A percentile compares a stretch with the other conserved stretches of the same genome.
phyloP scores from a whole-genome alignment of 2,113 vertebrate genomes.

The Brachyhypopomus gauderio region DNA sequence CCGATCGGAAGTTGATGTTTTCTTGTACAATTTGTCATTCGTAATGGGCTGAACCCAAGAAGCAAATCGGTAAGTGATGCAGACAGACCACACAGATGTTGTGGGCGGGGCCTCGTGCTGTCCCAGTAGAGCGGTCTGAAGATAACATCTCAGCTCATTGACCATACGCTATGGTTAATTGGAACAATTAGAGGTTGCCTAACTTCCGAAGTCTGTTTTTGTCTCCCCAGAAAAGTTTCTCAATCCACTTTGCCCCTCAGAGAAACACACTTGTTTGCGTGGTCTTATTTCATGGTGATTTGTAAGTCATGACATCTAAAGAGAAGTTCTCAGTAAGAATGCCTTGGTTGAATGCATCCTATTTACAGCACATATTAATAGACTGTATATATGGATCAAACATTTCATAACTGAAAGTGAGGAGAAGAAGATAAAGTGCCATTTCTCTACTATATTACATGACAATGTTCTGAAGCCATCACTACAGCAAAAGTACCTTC shows the following conservation, averaged over 20 bases:
- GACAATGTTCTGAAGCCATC: too few relatives aligned
- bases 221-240: conserved; percentile 39
- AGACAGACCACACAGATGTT: conserved; percentile 66
- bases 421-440: neutral
- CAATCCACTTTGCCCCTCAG: conserved; percentile 29
- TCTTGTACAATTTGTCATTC: conserved; percentile 36
- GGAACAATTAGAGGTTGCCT: conserved; percentile 68
- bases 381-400: neutral
- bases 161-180: conserved; percentile 61
- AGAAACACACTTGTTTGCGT: conserved; percentile 15
- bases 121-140: conserved; percentile 61
- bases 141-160: conserved; percentile 58
- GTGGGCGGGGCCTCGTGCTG: conserved; percentile 36
- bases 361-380: neutral
- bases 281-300: neutral
- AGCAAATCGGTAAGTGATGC: conserved; percentile 40
- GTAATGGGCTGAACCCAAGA: conserved; percentile 34
- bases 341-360: neutral
- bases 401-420: neutral
- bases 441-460: too few relatives aligned
- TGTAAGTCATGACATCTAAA: neutral
- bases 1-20: conserved; percentile 28
- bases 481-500: too few relatives aligned
- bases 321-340: neutral
- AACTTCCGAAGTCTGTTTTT: conserved; percentile 67